A percentile compares a stretch with the other conserved stretches of the same genome.
Conservation (phyloP, 2,797 vertebrate genomes). For the Dermochelys coriacea region DNA sequence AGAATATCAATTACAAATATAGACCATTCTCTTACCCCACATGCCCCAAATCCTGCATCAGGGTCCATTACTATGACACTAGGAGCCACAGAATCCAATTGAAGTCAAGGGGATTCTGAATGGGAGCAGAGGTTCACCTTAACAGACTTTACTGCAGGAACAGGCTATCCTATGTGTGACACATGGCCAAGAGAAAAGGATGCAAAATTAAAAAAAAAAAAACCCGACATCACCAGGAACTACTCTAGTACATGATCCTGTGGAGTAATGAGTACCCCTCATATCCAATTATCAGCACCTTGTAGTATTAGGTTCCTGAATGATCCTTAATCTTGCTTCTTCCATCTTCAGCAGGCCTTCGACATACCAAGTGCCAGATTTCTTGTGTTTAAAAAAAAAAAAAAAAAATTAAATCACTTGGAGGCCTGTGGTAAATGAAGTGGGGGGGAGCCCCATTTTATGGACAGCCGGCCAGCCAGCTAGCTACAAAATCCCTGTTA, state of each 20-base stretch:
- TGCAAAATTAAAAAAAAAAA: background rate
- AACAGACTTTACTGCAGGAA: background rate
- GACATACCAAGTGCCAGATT: background rate
- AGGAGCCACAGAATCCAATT: background rate
- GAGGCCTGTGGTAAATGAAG: background rate
- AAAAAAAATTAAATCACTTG: background rate
- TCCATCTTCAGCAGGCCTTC: background rate
- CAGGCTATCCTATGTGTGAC: background rate
- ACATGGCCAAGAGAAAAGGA: background rate
- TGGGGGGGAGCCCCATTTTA: too few relatives aligned
- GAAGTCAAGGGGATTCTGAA: fast-evolving
- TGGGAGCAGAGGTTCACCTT: background rate
- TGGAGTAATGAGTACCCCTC: background rate
- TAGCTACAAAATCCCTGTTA: too few relatives aligned
- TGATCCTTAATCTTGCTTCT: background rate
- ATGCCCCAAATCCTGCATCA: fast-evolving
- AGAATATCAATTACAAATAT: fast-evolving
- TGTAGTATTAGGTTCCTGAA: background rate
- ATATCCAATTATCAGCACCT: background rate
- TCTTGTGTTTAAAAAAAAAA: too few relatives aligned
- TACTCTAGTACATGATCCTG: background rate
- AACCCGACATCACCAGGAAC: background rate
- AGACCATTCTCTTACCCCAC: background rate
- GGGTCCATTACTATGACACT: fast-evolving
- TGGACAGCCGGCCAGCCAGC: too few relatives aligned